Evolutionary conservation across 2,797 vertebrate species (phyloP), one percentile per base, ranked within the genome.

Genomic region (Hapalemur alaotrensis): DNA sequence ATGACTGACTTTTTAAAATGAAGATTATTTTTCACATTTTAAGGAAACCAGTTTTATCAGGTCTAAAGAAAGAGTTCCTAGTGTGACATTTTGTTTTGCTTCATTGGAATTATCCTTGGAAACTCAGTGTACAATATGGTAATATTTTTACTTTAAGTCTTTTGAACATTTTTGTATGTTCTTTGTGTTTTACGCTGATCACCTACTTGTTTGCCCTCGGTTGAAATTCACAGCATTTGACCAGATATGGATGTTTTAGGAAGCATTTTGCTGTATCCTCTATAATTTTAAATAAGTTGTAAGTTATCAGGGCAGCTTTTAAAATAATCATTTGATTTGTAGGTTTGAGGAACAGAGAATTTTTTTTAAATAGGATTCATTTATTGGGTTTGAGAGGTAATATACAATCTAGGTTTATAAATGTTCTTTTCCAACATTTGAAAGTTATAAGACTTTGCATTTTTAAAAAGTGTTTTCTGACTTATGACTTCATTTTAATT

Each of bases 51-150:
- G 9, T 22, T 91, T 87, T 67, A 38, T 80, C 5, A 38, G 54
- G 17, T 73, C 38, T 91, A 65, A 89, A 61, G 61, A 32, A 46
- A 88, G 32, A 54, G 12, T 32, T 65, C 41, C 57, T 67, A 83
- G 50, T 78, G 32, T 86, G 67, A 69, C 46, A 88, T 79, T 88
- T 92, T 92, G 59, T 32, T 93, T 80, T 84, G 46, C 28, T 80
- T 82, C 72, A 30, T 89, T 95, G 46, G 18, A 63, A 80, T 93
- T 97, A 65, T 38, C 28, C 57, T 63, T 93, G 78, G 75, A 79
- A 91, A 54, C 12, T 73, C 70, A 69, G 28, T 75, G 11, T 69
- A 69, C 22, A 84, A 22, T 81, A 57, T 93, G 61, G 14, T 43
- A 81, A 3, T 63, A 48, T 35, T 83, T 96, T 91, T 30, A 46